Conservation (phyloP, 2,113 vertebrate genomes). For the Meleagris gallopavo region DNA sequence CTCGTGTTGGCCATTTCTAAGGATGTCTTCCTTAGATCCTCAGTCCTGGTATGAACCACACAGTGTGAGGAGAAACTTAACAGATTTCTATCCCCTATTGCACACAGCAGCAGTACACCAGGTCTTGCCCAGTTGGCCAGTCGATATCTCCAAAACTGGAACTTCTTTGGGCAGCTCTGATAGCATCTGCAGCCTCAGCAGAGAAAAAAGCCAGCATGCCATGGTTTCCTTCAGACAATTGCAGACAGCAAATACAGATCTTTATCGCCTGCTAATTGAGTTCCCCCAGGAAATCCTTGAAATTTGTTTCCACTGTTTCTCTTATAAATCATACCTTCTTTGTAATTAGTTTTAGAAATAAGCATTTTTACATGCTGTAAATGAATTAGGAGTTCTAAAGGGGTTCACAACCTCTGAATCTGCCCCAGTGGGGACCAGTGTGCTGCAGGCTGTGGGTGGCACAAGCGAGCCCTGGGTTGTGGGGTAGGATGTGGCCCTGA, state of each 20-base stretch:
- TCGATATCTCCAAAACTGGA: background rate
- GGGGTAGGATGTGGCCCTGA: background rate
- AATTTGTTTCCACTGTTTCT: background rate
- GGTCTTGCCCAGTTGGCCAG: background rate
- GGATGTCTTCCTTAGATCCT: background rate
- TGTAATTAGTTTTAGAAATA: background rate
- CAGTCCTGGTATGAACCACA: background rate
- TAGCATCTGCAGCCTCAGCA: background rate
- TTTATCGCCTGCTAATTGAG: background rate
- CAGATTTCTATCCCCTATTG: background rate
- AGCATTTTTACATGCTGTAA: background rate
- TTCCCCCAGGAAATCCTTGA: background rate
- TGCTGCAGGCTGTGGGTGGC: background rate
- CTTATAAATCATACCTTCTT: background rate
- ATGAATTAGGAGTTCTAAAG: background rate
- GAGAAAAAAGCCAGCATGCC: background rate
- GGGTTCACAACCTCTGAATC: background rate
- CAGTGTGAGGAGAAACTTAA: background rate
- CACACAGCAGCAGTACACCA: background rate
- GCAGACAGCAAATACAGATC: background rate
- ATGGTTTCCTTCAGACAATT: background rate
- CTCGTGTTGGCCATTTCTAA: background rate
- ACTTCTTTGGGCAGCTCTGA: background rate
- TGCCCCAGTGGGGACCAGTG: too few relatives aligned
- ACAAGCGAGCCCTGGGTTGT: background rate